A percentile compares a stretch with the other conserved stretches of the same genome.
These are phyloP conservation scores for Drosophila mimetica DNA, from an alignment of 2,888 invertebrate genomes.

Conservation along the genomic window DNA sequence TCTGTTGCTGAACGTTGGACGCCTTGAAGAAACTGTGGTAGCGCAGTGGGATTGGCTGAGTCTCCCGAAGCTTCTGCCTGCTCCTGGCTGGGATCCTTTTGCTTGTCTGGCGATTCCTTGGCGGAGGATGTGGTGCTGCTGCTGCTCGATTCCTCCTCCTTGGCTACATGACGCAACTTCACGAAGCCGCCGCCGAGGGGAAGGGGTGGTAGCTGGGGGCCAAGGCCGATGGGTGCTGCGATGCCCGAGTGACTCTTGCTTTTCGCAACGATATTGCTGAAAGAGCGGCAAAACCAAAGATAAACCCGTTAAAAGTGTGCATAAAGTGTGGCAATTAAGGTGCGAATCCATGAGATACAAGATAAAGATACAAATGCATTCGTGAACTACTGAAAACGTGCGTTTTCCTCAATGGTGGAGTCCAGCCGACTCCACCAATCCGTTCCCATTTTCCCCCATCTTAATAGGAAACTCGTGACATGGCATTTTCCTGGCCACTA, in stretches of 20 bases:
- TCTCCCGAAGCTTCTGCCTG: conserved; percentile 45
- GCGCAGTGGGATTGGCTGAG: conserved; percentile 63
- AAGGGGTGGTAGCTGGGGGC: conserved; percentile 82
- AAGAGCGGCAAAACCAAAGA: conserved; percentile 10
- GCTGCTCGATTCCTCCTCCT: conserved; percentile 38
- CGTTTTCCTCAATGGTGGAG: conserved; percentile 56
- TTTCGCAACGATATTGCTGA: conserved; percentile 82
- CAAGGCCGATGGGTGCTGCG: conserved; percentile 69
- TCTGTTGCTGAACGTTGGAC: conserved; percentile 81
- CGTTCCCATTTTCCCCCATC: conserved; percentile 22
- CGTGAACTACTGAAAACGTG: conserved; percentile 29
- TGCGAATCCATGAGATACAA: conserved; percentile 35
- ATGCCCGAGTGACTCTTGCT: conserved; percentile 84
- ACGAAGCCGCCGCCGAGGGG: conserved; percentile 82
- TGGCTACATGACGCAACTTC: conserved; percentile 83
- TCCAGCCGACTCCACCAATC: conserved; percentile 8
- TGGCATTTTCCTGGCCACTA: conserved; percentile 65
- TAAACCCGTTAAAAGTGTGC: conserved; percentile 41
- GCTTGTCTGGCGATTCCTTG: conserved; percentile 13
- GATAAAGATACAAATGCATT: conserved; percentile 19
- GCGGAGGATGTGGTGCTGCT: conserved; percentile 23
- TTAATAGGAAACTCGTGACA: conserved; percentile 77
- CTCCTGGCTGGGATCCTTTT: conserved; percentile 7
- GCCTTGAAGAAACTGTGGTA: conserved; percentile 79
- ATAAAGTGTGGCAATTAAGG: conserved; percentile 55